These are phyloP conservation scores for Morpho helenor DNA, from an alignment of 2,888 invertebrate species.

Conservation along the genomic window DNA sequence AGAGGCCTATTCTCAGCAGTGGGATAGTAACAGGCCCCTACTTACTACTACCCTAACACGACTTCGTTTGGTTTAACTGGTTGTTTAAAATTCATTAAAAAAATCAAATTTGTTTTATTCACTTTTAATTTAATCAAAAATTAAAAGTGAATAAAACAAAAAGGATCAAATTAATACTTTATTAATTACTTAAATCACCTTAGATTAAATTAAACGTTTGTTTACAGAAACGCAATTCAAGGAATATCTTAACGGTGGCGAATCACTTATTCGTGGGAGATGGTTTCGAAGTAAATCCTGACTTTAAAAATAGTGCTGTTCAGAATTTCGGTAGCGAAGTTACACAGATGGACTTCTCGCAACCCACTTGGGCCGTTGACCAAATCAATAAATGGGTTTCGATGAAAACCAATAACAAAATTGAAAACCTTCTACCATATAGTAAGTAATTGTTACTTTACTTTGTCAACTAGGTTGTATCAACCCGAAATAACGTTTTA, in stretches of 20 bases:
- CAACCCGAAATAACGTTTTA: too few relatives aligned
- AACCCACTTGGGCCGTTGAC: conserved; percentile 62
- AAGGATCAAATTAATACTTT: too few relatives aligned
- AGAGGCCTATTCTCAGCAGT: too few relatives aligned
- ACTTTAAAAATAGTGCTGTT: conserved; percentile 50
- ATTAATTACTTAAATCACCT: too few relatives aligned
- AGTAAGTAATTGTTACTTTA: conserved; percentile 55
- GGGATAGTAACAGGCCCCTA: too few relatives aligned
- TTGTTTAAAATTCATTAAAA: too few relatives aligned
- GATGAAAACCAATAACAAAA: conserved; percentile 82
- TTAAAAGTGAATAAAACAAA: too few relatives aligned
- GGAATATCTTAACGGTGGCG: conserved; percentile 54
- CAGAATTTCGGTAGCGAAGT: conserved; percentile 78
- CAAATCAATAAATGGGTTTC: conserved; percentile 87
- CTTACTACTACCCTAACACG: too few relatives aligned
- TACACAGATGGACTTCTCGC: conserved; percentile 72
- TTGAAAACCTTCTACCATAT: conserved; percentile 78
- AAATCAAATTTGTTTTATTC: too few relatives aligned
- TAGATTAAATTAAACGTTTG: not conserved
- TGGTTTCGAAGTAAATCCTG: conserved; percentile 43
- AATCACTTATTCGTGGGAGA: conserved; percentile 58
- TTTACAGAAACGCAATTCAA: conserved; percentile 53
- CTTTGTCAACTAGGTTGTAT: not conserved
- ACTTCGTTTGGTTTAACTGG: too few relatives aligned
- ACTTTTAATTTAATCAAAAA: too few relatives aligned